Evolutionary conservation across 2,888 invertebrate species (phyloP), one percentile per base, ranked within the genome.

Genomic region (Pammene fasciana): DNA sequence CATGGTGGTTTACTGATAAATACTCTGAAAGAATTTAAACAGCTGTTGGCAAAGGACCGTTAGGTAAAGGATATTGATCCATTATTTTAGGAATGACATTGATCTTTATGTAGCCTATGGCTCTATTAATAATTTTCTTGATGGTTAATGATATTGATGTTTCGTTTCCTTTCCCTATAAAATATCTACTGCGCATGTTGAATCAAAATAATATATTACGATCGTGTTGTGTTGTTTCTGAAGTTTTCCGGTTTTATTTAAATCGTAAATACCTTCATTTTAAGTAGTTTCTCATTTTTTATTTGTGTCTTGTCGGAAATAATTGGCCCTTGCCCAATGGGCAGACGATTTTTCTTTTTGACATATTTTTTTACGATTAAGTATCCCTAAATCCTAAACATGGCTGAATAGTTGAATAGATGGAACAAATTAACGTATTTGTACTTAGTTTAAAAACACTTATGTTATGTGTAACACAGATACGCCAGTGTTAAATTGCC

Each of bases 31-130:
- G 45, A 54, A 45, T 36, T 43, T 60, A 61, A 67, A 60, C 66
- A 64, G 41, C 5, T 45, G 10, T 34, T 16, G 26, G 38, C 34
- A 36, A 45, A 52, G 48, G 65, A 68, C 65, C 36, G 38, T 11
- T 43, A 62, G 62, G n/a, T n/a, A n/a, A 52, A 52, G n/a, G 46
- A 61, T 71, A 70, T 70, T 65, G 65, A 70, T 70, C 45, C 16
- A 26, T 11, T 70, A 65, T 65, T 65, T 65, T 65, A 41, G 64
- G 60, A 65, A 60, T 7, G 60, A n/a, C 54, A 55, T 70, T 60
- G 59, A 16, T 60, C 18, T 59, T 55, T 55, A 60, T 18, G 64
- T 52, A n/a, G n/a, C n/a, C n/a, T n/a, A 38, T 65, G 36, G 38
- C 38, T 36, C 43, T 68, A 64, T 68, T 64, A 41, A 70, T 70